Evolutionary conservation across 1,140 invertebrate species (phyloP), one percentile per base, ranked within the genome.

Genomic region (Drosophila baimaii): DNA sequence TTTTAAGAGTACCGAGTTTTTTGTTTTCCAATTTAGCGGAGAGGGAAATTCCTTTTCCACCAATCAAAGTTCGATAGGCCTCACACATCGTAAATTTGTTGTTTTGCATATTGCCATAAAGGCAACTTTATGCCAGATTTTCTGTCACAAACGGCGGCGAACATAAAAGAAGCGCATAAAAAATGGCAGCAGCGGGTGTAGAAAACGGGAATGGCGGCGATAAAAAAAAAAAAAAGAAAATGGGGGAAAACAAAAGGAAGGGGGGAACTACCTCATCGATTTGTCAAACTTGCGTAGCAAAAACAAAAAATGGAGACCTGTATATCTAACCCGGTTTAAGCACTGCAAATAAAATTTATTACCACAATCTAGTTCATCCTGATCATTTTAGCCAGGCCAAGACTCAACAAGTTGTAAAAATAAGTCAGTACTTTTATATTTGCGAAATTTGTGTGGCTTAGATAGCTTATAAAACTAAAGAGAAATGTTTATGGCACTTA

Each of bases 91-190:
- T 68, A 54, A 54, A 77, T 68, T 62, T 41, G 55, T 77, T 47
- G 62, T 44, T 62, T 62, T 73, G 73, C 39, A 77, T 76, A 35
- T 68, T 21, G 29, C 23, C 70, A 64, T 75, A 75, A 75, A 75
- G 31, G 15, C 55, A 77, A 68, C 47, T 77, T 77, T 76, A 77
- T 77, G 73, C 37, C 33, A 23, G 35, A 74, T 75, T 75, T 74
- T 74, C 17, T 25, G 70, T 31, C 58, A 29, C 73, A 54, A 56
- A 74, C 37, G 29, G 58, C 51, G 59, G 35, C 41, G n/a, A 43
- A 66, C 73, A 77, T 77, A 77, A 77, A 77, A 77, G 58, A 44
- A 76, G 21, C 5, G 3, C 73, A 77, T 77, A 77, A 77, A 76
- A 56, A 57, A 46, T 51, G 39, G 44, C 59, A 49, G 59, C 25